A percentile compares a stretch with the other conserved stretches of the same genome.
Evolutionary conservation across 2,797 vertebrate species (phyloP).

Genomic region (Protosalanx chinensis): DNA sequence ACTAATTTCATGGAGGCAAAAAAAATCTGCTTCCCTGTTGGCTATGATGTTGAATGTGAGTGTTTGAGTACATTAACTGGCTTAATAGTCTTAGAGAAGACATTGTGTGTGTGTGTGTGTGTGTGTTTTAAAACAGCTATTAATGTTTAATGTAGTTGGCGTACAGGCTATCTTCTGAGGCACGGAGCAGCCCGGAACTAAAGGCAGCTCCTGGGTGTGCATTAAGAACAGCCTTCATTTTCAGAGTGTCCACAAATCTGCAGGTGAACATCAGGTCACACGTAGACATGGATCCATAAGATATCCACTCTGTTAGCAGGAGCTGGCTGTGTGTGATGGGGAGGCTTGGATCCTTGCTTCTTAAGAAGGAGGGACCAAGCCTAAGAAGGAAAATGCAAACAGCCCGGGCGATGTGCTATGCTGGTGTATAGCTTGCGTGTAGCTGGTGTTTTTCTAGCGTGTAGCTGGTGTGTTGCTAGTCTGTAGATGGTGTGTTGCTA

Average conservation of each 20-base stretch:
- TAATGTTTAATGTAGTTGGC: constrained; percentile 27
- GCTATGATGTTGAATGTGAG: background rate
- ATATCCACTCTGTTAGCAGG: too few species aligned
- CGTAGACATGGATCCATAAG: too few species aligned
- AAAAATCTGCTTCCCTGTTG: background rate
- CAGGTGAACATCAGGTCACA: too few species aligned
- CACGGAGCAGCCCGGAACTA: background rate
- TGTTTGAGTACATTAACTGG: background rate
- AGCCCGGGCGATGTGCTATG: too few species aligned
- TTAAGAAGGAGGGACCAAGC: too few species aligned
- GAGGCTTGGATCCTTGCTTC: too few species aligned
- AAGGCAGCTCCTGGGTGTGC: background rate
- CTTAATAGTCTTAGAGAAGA: background rate
- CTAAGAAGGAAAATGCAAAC: too few species aligned
- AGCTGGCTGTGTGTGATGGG: too few species aligned
- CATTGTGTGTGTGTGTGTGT: constrained; percentile 12
- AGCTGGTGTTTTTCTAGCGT: too few species aligned
- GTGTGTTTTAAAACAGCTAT: constrained; percentile 29
- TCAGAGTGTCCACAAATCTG: background rate
- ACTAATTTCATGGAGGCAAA: background rate
- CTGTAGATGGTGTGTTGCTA: too few species aligned
- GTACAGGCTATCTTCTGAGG: background rate
- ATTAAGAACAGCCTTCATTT: background rate
- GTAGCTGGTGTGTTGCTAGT: too few species aligned
- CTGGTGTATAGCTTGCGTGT: too few species aligned